These are phyloP conservation scores for Papilio glaucus DNA, from an alignment of 1,140 invertebrate genomes.

Conservation along the genomic window DNA sequence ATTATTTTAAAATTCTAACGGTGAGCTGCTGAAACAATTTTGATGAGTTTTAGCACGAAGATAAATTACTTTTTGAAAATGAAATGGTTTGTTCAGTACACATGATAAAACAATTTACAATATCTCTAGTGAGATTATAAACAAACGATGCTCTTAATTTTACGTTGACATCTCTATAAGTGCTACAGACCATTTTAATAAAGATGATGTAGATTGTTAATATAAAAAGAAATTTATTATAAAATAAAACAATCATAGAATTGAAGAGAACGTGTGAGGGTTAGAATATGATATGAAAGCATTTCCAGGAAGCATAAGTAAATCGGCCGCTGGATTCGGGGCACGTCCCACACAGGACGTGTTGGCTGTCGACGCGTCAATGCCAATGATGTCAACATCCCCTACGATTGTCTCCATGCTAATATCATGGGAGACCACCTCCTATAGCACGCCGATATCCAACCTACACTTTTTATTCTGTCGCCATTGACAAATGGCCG, in stretches of 20 bases:
- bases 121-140: not conserved
- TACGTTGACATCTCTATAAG: no score
- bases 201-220: no score
- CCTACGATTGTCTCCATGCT: conserved; percentile 69
- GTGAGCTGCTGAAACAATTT: no score
- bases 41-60: no score
- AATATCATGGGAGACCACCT: conserved; percentile 62
- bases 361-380: conserved; percentile 59
- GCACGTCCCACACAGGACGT: conserved; percentile 68
- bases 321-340: conserved; percentile 47
- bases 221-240: conserved; percentile 20
- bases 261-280: not conserved
- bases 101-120: not conserved
- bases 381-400: conserved; percentile 64
- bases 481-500: conserved; percentile 62
- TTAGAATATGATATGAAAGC: conserved; percentile 34
- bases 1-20: no score
- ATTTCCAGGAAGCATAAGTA: conserved; percentile 47
- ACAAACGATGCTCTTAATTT: not conserved
- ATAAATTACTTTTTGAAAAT: no score
- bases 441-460: conserved; percentile 51
- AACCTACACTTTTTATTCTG: conserved; percentile 59
- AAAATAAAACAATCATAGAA: conserved; percentile 21
- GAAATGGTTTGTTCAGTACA: not conserved
- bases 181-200: no score